Percentiles rank a stretch among this genome's conserved stretches.
These are phyloP conservation scores for Coptodon bakossiorum DNA, from an alignment of 2,113 vertebrate genomes.

Conservation along the genomic window DNA sequence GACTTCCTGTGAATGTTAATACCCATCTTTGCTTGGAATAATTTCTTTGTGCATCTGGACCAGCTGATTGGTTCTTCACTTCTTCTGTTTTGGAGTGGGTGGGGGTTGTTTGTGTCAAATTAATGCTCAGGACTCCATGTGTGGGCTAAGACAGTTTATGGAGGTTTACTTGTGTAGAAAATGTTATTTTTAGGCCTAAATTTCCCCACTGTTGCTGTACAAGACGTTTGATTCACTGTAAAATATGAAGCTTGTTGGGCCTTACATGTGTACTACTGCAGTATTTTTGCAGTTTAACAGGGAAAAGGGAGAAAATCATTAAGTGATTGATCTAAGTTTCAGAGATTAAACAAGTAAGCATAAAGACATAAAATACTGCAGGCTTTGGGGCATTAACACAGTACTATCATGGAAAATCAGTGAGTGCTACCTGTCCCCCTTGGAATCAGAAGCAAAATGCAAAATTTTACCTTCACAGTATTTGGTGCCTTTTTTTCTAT, in stretches of 20 bases:
- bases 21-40: neutral
- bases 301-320: neutral
- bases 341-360: neutral
- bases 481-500: neutral
- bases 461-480: neutral
- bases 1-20: neutral
- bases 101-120: neutral
- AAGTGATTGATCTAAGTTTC: neutral
- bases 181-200: neutral
- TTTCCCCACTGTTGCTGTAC: neutral
- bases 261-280: neutral
- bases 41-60: neutral
- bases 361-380: neutral
- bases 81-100: neutral
- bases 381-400: neutral
- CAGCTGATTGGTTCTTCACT: neutral
- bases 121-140: neutral
- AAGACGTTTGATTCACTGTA: neutral
- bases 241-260: neutral
- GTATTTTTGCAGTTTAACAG: neutral
- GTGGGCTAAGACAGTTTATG: neutral
- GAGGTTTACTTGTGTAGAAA: neutral
- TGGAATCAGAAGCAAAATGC: neutral
- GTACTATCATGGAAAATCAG: neutral
- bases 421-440: neutral